Base-by-base conservation (phyloP, 2,113 vertebrate species). In the Tachysurus vachellii region DNA sequence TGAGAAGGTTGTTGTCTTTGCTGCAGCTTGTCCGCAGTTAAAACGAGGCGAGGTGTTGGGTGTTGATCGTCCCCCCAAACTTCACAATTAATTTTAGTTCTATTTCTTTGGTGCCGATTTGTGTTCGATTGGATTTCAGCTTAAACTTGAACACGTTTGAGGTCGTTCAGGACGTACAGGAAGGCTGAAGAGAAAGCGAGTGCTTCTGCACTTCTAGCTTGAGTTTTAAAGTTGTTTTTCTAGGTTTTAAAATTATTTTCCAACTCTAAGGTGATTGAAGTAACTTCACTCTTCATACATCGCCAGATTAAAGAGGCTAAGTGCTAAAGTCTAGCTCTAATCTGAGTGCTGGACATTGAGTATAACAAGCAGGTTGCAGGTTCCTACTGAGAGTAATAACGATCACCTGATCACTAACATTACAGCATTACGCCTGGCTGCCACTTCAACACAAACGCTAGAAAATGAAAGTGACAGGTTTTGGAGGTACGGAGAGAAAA, bases 321-420 rank as follows among this genome's bases (percentile, higher is more conserved):
- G 36, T 61, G 57, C 79, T 44, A 61, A 61, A 21, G 21, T 44
- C 31, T 14, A 61, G 3, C 56, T 31, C 19, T 61, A 61, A 81
- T 61, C 56, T 44, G 42, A 44, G 79, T 31, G 31, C 53, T 8
- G 79, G 19, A 26, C 56, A 1, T 81, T 3, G 79, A 61, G 79
- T 61, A 26, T 81, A 81, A 81, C 79, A 5, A 61, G 79, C 79
- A 31, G 79, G 31, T 61, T 61, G 79, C 56, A 61, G 79, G 79
- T 61, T 81, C 79, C 79, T 26, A 81, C 79, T 59, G 79, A 81
- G 79, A 81, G 10, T 81, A 59, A 80, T 80, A 61, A 81, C 56
- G 31, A 44, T 61, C 79, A 61, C 11, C 79, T 61, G 79, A 81
- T 81, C 57, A 81, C 56, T 81, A 81, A 61, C 79, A 81, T 81